These are phyloP conservation scores for Thalassophryne amazonica DNA, from an alignment of 2,797 vertebrate species.

Conservation along the genomic window DNA sequence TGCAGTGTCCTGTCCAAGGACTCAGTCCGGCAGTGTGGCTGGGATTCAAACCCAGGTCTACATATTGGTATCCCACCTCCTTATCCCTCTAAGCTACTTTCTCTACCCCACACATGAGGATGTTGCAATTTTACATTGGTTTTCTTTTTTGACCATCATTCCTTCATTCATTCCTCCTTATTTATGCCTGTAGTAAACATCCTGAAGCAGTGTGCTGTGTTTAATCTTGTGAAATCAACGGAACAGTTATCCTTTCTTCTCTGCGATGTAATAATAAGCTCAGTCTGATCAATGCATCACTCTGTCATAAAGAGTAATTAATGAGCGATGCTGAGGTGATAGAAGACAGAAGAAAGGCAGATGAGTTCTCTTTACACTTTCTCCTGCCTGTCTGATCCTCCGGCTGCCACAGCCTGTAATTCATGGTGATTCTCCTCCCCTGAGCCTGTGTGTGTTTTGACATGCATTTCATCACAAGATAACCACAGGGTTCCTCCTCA, in stretches of 20 bases:
- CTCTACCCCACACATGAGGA: too few species aligned
- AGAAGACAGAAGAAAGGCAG: conserved; percentile 15
- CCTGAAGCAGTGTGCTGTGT: not conserved
- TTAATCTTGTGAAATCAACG: conserved; percentile 16
- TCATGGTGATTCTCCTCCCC: conserved; percentile 25
- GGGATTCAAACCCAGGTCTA: too few species aligned
- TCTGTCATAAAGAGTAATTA: conserved; percentile 15
- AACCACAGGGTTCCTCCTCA: conserved; percentile 38
- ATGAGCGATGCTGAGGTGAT: conserved; percentile 13
- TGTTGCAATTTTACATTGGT: too few species aligned
- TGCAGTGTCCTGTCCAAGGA: too few species aligned
- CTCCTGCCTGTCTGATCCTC: conserved; percentile 39
- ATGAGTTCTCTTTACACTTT: conserved; percentile 42
- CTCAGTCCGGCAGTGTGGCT: too few species aligned
- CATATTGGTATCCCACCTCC: too few species aligned
- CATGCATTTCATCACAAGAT: conserved; percentile 52
- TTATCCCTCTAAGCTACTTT: too few species aligned
- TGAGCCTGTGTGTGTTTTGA: conserved; percentile 29
- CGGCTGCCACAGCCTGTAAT: conserved; percentile 38
- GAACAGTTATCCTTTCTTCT: not conserved
- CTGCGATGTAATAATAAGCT: not conserved
- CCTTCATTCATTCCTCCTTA: not conserved
- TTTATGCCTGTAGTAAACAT: conserved; percentile 5
- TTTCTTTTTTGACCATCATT: not conserved
- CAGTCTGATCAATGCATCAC: not conserved